Evolutionary conservation across 2,888 invertebrate species (phyloP).

Genomic region (Chaetogeoica ovagalla): DNA sequence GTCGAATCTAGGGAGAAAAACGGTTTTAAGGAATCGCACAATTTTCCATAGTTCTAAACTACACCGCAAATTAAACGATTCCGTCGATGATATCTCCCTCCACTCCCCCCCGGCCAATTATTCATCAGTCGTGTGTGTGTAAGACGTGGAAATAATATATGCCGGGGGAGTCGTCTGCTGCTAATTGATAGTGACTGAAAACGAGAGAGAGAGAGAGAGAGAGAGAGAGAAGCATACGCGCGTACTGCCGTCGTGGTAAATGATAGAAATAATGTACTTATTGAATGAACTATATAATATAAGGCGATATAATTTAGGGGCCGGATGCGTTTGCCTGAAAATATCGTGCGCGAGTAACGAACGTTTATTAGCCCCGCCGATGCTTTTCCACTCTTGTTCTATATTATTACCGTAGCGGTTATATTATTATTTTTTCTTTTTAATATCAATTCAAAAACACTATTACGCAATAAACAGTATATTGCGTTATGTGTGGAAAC

Average conservation of each 20-base stretch:
- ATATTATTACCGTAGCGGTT: background rate
- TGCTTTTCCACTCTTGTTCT: background rate
- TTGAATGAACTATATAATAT: background rate
- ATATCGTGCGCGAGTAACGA: background rate
- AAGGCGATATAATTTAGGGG: constrained; percentile 11
- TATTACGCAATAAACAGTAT: too few relatives aligned
- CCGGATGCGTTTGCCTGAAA: constrained; percentile 28
- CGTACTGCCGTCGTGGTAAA: background rate
- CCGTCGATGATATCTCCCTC: too few relatives aligned
- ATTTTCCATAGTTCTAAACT: too few relatives aligned
- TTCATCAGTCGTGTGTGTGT: too few relatives aligned
- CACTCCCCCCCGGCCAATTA: too few relatives aligned
- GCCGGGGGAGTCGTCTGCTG: too few relatives aligned
- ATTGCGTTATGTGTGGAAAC: too few relatives aligned
- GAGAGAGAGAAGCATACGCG: background rate
- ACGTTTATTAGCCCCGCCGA: constrained; percentile 1
- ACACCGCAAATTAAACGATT: too few relatives aligned
- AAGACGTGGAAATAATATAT: too few relatives aligned
- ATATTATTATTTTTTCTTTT: background rate
- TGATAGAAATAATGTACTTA: background rate
- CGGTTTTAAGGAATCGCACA: too few relatives aligned
- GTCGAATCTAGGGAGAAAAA: too few relatives aligned
- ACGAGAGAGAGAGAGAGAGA: background rate
- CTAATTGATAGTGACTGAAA: background rate
- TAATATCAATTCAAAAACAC: background rate